Evolutionary conservation across 64 coral and sea anemone genomes (phyloP), one percentile per base, ranked within the genome.

Genomic region (Montipora foliosa): DNA sequence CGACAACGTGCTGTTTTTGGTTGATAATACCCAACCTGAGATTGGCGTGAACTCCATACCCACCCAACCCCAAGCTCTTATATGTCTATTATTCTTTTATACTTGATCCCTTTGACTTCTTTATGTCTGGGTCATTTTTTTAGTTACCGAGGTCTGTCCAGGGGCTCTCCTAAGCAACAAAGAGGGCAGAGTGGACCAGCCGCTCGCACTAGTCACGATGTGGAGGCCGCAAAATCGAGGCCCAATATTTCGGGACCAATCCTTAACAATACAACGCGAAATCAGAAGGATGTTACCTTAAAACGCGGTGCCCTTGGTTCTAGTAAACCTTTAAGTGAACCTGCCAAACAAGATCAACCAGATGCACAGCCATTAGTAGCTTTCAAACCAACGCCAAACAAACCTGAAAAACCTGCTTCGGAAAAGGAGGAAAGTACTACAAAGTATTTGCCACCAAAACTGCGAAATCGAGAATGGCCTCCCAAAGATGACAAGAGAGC

Each of bases 241-340:
- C 20, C 67, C 22, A 60, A 83, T 48, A 95, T 95, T 52, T 93
- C 95, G 47, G 91, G 80, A 73, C 90, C 95, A 11, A 70, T 48
- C 60, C 78, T 91, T 13, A 57, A 59, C 15, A 82, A 75, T 49
- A 45, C 87, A 4, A 87, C 79, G n/a, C 24, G 87, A 61, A 66
- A 37, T 64, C 55, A 82, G 21, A 73, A 90, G 5, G 47, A 71
- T 60, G 79, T 93, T 53, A 90, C 87, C 55, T 86, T 89, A 6
- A 89, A 79, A 9, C 72, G 87, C 11, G 90, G 90, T 22, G 80
- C 88, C 3, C 79, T 77, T 4, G 24, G 72, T 22, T 51, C 75
- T 1, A 5, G 71, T 9, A 95, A 3, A 10, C 19, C 68, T 46
- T 21, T 46, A 72, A 68, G 47, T 21, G 82, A 68, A 79, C 73